Evolutionary conservation across 2,888 invertebrate genomes (phyloP).

Genomic region (Polymixis flavicincta): DNA sequence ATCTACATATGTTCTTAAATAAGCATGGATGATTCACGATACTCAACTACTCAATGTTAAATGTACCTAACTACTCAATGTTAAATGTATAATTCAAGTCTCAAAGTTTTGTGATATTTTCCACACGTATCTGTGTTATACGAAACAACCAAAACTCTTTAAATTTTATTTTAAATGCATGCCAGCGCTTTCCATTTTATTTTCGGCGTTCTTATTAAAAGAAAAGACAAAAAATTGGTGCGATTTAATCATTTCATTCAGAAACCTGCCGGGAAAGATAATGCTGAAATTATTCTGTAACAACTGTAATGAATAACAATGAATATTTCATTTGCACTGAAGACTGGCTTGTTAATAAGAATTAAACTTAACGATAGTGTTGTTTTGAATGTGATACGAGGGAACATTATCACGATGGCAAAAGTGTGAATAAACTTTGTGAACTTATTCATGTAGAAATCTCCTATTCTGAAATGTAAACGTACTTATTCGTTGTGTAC

Average conservation of each 20-base stretch:
- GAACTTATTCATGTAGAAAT: slow-evolving; percentile 54
- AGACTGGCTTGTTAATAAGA: slow-evolving; percentile 78
- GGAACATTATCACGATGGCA: slow-evolving; percentile 37
- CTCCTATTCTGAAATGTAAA: slow-evolving; percentile 52
- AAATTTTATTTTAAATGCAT: slow-evolving; percentile 68
- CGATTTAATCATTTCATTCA: slow-evolving; percentile 86
- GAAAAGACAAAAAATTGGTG: slow-evolving; percentile 79
- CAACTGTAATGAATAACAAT: slow-evolving; percentile 85
- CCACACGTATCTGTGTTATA: slow-evolving; percentile 41
- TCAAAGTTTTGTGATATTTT: slow-evolving; percentile 38
- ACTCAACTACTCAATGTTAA: no score
- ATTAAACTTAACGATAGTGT: slow-evolving; percentile 68
- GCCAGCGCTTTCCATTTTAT: slow-evolving; percentile 64
- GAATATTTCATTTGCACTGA: slow-evolving; percentile 81
- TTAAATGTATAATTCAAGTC: slow-evolving; percentile 13
- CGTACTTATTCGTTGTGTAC: slow-evolving; percentile 53
- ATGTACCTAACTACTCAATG: slow-evolving; percentile 9
- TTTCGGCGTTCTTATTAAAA: slow-evolving; percentile 64
- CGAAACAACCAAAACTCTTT: slow-evolving; percentile 51
- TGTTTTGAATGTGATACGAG: slow-evolving; percentile 29
- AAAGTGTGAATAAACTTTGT: slow-evolving; percentile 51
- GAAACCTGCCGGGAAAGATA: slow-evolving; percentile 81
- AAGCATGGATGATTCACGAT: neutral
- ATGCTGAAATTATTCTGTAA: slow-evolving; percentile 85
- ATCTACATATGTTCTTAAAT: neutral